These are phyloP conservation scores for Arremon brunneinucha DNA, from an alignment of 2,797 vertebrate genomes.

Conservation along the genomic window DNA sequence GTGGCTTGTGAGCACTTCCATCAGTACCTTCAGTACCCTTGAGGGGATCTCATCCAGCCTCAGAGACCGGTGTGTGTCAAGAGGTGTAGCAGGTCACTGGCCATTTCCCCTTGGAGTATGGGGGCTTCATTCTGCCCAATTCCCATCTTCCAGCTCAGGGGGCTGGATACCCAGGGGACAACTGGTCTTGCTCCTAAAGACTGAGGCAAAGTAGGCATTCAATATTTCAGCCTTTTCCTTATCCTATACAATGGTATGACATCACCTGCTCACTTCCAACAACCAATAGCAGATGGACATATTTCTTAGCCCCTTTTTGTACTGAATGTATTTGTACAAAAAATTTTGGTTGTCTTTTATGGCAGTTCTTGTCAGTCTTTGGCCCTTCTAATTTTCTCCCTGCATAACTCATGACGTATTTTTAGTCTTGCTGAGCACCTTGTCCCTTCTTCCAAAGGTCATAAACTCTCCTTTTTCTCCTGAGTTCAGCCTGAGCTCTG, in stretches of 20 bases:
- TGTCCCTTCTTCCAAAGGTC: not conserved
- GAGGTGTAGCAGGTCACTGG: not conserved
- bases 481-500: not conserved
- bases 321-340: not conserved
- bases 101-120: not conserved
- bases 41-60: not conserved
- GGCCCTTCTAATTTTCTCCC: not conserved
- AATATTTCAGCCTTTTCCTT: not conserved
- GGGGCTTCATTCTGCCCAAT: not conserved
- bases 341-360: not conserved
- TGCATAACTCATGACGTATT: not conserved
- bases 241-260: not conserved
- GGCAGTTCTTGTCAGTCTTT: not conserved
- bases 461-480: not conserved
- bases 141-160: not conserved
- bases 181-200: not conserved
- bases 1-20: not conserved
- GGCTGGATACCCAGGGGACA: not conserved
- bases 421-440: not conserved
- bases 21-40: not conserved
- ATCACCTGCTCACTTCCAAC: fast-evolving
- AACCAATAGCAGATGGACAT: not conserved
- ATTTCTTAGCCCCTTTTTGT: not conserved
- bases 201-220: not conserved
- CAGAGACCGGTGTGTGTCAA: not conserved